Evolutionary conservation across 2,888 invertebrate genomes (phyloP).

Genomic region (Steromphala cineraria): DNA sequence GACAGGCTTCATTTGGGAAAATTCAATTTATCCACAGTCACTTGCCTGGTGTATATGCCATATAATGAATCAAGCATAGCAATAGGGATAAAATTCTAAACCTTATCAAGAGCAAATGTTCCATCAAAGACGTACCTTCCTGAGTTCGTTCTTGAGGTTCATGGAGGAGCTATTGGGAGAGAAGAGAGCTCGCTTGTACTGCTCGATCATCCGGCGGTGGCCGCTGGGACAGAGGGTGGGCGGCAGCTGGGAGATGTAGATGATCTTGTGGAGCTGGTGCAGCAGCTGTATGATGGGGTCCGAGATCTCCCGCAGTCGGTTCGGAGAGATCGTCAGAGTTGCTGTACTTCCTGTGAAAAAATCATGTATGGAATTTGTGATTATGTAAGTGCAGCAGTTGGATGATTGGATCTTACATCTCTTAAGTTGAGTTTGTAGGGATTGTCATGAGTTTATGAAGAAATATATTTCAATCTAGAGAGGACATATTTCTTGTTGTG

Average conservation of each 20-base stretch:
- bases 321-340: slow-evolving; percentile 71
- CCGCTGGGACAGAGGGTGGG: slow-evolving; percentile 70
- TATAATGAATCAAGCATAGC: too few species aligned
- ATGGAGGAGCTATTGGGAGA: slow-evolving; percentile 66
- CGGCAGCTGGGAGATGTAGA: slow-evolving; percentile 73
- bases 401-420: neutral
- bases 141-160: slow-evolving; percentile 72
- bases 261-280: slow-evolving; percentile 73
- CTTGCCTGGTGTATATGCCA: too few species aligned
- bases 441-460: too few species aligned
- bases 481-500: too few species aligned
- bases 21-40: too few species aligned
- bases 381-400: neutral
- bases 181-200: slow-evolving; percentile 73
- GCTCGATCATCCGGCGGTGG: slow-evolving; percentile 69
- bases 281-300: slow-evolving; percentile 74
- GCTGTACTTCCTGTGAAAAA: slow-evolving; percentile 71
- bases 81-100: too few species aligned
- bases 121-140: slow-evolving; percentile 59
- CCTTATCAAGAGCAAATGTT: neutral
- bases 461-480: too few species aligned
- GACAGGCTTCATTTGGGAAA: too few species aligned
- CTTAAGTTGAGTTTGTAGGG: neutral
- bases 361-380: too few species aligned
- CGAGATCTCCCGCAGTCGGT: slow-evolving; percentile 71